These are phyloP conservation scores for Sarcophilus harrisii DNA, from an alignment of 2,797 vertebrate genomes.

Conservation along the genomic window DNA sequence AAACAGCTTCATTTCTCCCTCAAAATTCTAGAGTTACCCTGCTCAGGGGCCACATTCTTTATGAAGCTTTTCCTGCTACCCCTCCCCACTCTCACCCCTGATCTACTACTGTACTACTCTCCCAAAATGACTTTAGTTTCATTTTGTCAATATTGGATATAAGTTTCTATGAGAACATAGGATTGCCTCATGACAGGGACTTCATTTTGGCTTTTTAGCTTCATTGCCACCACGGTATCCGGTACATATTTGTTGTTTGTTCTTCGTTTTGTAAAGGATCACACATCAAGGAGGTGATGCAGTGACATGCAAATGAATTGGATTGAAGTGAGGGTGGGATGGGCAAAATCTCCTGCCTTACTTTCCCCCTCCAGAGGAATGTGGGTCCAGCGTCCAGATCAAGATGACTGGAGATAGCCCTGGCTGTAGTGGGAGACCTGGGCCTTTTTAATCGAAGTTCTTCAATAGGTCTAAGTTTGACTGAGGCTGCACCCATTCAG, in stretches of 20 bases:
- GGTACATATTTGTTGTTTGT: neutral
- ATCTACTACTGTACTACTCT: neutral
- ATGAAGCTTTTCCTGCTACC: neutral
- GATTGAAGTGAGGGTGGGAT: too few relatives aligned
- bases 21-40: neutral
- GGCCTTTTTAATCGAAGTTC: too few relatives aligned
- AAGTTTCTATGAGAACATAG: neutral
- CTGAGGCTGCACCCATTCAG: too few relatives aligned
- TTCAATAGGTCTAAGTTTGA: too few relatives aligned
- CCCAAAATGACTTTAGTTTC: neutral
- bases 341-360: too few relatives aligned
- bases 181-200: neutral
- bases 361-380: too few relatives aligned
- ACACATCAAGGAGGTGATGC: too few relatives aligned
- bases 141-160: neutral
- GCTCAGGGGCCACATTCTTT: neutral
- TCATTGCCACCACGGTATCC: neutral
- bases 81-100: neutral
- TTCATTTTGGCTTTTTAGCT: neutral
- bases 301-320: too few relatives aligned
- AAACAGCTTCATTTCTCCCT: neutral
- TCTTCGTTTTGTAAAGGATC: too few relatives aligned
- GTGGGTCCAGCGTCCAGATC: too few relatives aligned
- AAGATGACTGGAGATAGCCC: too few relatives aligned
- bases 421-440: too few relatives aligned